A percentile compares a stretch with the other conserved stretches of the same genome.
Evolutionary conservation across 2,888 invertebrate species (phyloP).

Genomic region (Chrysodeixis includens): DNA sequence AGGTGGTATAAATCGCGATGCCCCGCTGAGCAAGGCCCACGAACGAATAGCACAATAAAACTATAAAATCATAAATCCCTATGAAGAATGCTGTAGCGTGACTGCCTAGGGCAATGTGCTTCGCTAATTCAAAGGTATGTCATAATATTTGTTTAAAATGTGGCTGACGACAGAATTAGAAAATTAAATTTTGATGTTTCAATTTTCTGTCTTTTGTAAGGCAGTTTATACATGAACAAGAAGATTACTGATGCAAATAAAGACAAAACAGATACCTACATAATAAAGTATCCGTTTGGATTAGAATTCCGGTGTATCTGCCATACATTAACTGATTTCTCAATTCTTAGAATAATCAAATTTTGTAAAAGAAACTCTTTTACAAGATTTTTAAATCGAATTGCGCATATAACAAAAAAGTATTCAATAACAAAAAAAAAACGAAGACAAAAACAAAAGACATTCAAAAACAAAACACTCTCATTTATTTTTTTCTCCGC

Average conservation of each 20-base stretch:
- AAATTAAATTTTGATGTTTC: too few species aligned
- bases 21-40: constrained; percentile 56
- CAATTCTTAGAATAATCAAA: too few species aligned
- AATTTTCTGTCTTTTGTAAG: too few species aligned
- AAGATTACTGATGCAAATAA: too few species aligned
- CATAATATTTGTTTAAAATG: constrained; percentile 18
- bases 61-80: constrained; percentile 79
- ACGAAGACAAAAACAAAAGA: constrained; percentile 7
- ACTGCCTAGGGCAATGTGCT: constrained; percentile 56
- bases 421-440: not conserved
- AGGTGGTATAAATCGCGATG: constrained; percentile 51
- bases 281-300: too few species aligned
- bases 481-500: not conserved
- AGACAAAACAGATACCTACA: too few species aligned
- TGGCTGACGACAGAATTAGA: not conserved
- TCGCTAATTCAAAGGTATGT: constrained; percentile 19
- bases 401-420: too few species aligned
- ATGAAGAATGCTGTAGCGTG: constrained; percentile 71
- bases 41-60: constrained; percentile 71
- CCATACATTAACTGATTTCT: too few species aligned
- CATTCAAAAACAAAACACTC: not conserved
- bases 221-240: too few species aligned
- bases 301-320: too few species aligned
- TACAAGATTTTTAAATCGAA: too few species aligned
- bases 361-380: too few species aligned